Evolutionary conservation across 2,797 vertebrate species (phyloP).

Genomic region (Geotrypetes seraphini): DNA sequence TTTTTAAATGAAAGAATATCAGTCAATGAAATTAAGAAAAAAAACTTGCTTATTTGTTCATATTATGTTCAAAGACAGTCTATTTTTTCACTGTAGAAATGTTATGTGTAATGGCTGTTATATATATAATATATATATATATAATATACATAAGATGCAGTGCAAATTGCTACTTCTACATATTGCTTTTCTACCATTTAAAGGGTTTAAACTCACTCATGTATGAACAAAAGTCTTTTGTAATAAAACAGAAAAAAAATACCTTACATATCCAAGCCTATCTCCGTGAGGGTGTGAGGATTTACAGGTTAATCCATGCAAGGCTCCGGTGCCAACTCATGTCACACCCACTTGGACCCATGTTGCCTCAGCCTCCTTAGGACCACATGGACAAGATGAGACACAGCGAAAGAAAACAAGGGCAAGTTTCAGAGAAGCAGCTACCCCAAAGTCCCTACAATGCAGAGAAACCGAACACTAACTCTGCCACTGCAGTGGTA

Average conservation of each 20-base stretch:
- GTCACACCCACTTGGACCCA: not conserved
- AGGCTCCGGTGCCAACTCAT: not conserved
- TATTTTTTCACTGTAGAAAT: constrained; percentile 92
- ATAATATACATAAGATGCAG: constrained; percentile 5
- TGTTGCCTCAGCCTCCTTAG: rapidly evolving
- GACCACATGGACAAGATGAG: not conserved
- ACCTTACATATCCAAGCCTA: constrained; percentile 32
- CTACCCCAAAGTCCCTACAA: too few relatives aligned
- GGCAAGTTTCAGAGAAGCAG: too few relatives aligned
- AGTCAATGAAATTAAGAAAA: constrained; percentile 41
- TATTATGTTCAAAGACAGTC: constrained; percentile 88
- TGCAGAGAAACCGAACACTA: too few relatives aligned
- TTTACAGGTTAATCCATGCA: not conserved
- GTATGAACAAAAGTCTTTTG: constrained; percentile 9
- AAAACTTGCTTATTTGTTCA: constrained; percentile 75
- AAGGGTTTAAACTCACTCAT: constrained; percentile 29
- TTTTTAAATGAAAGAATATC: constrained; percentile 55
- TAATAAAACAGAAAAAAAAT: too few relatives aligned
- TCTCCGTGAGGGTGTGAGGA: not conserved
- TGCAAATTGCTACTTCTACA: constrained; percentile 28
- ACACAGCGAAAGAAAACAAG: too few relatives aligned
- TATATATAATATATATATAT: too few relatives aligned
- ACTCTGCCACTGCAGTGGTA: too few relatives aligned
- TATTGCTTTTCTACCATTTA: constrained; percentile 45
- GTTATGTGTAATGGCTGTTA: constrained; percentile 61